Base-by-base conservation (phyloP, 1,140 invertebrate genomes). In the Drosophila miranda region DNA sequence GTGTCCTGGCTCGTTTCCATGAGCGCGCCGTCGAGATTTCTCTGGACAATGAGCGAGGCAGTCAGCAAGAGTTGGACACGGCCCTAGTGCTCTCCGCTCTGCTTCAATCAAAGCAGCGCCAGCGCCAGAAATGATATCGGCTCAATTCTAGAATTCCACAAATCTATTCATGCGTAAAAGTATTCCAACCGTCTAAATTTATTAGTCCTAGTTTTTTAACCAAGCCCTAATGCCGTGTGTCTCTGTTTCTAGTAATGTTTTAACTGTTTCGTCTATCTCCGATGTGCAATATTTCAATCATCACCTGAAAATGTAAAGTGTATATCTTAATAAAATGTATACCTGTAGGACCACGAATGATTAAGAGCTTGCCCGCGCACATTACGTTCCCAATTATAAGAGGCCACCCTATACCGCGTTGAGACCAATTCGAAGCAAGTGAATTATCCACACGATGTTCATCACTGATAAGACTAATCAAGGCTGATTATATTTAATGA, bases 31-130 rank as follows among this genome's bases (percentile, higher is more conserved):
- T 93, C 38, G 95, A 97, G 72, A 93, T 98, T 44, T 95, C 93
- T 89, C 91, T 99, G 48, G 98, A 99, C 86, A 97, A 97, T 89
- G 95, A 97, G 80, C 95, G 94, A 74, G 94, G 97, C 0, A 95
- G 95, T 26, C 95, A 97, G 87, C 95, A 96, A 77, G 98, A 99
- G 91, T 90, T 98, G 46, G 97, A 99, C 86, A 98, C 96, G 11
- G 97, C 98, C 1, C 94, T 96, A 41, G 95, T 99, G 11, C 91
- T 98, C 46, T 95, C 97, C 89, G 97, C 97, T 1, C 92, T 99
- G 53, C 93, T 95, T 79, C 95, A 77, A 43, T 90, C 90, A 1
- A 89, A 89, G 49, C 74, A 86, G 34, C 62, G 78, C 4, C 62
- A 69, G n/a, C 69, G 46, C 16, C 55, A 64, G 9, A 87, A 86